Evolutionary conservation across 64 coral and sea anemone genomes (phyloP), one percentile per base, ranked within the genome.

Genomic region (Trachythela sp.): DNA sequence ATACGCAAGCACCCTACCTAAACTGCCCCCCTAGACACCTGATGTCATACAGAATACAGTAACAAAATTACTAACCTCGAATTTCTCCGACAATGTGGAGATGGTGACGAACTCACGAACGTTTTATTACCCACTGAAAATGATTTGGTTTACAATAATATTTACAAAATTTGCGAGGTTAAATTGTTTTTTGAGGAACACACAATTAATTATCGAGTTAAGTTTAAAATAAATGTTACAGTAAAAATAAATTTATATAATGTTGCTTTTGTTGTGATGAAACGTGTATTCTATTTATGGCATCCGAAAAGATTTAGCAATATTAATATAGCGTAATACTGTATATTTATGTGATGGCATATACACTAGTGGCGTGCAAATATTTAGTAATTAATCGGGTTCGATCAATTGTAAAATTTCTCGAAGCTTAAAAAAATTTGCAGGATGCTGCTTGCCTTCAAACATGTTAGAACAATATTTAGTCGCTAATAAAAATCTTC

Each of bases 51-150:
- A 83, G 40, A 83, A 4, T 59, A 45, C 39, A 45, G 48, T 40
- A 85, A 45, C 4, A 85, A 40, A 85, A 45, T 85, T 85, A 85
- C 84, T 85, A 85, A 39, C 84, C 84, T 85, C 84, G 4, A 11
- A 45, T 45, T 6, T 45, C 11, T 45, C 11, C 11, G 42, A 45
- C 42, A n/a, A n/a, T n/a, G 42, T 45, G 4, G 11, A 45, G 42
- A 6, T 45, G 42, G 42, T 45, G 4, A 45, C 42, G 11, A 45
- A 45, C 42, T 45, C 42, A 6, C 4, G 42, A 45, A 45, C 42
- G 42, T 45, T 45, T 11, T 6, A 45, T 45, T 45, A 45, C 11
- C 11, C 4, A 6, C 11, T 45, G 42, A 45, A n/a, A n/a, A n/a
- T n/a, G n/a, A n/a, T n/a, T n/a, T n/a, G n/a, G n/a, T n/a, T n/a